Evolutionary conservation across 2,888 invertebrate genomes (phyloP), one percentile per base, ranked within the genome.

Genomic region (Hyposoter didymator): DNA sequence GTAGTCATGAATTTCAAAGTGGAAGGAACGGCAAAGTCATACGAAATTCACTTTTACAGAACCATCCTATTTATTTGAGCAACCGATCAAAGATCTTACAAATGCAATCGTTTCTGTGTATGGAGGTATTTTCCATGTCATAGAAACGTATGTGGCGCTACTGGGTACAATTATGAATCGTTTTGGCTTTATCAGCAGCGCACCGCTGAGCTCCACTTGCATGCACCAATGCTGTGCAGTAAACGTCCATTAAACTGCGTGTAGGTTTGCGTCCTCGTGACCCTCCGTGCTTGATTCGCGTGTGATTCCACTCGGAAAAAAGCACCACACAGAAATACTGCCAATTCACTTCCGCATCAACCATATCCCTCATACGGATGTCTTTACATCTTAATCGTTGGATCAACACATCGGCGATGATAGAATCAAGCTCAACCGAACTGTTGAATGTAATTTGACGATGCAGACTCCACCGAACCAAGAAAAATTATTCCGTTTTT

Each of bases 141-240:
- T 35, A 73, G 28, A n/a, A n/a, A 32, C 49, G 43, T 62, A 28
- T 62, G 70, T 62, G 47, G 22, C 28, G 47, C 43, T 45, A 79
- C 66, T 55, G 52, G 4, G 66, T 47, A 14, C 82, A 66, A 82
- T 78, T 73, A 73, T 45, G 49, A 55, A 76, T 66, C 55, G 76
- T 76, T 80, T 81, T 73, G 66, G 76, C 84, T 84, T 80, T 84
- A 84, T 84, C 84, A 81, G 80, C 72, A 81, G 66, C 43, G 72
- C 72, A 66, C 55, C 74, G 72, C 47, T 45, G 74, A 52, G 59
- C 69, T 47, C 74, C 32, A 84, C 69, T 75, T 49, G 62, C 79
- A 79, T 64, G 75, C 43, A 70, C n/a, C n/a, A n/a, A n/a, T n/a
- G n/a, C 73, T 19, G 19, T 43, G 32, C n/a, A 49, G 43, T 49